These are phyloP conservation scores for Eupithecia exiguata DNA, from an alignment of 2,888 invertebrate genomes.

Conservation along the genomic window DNA sequence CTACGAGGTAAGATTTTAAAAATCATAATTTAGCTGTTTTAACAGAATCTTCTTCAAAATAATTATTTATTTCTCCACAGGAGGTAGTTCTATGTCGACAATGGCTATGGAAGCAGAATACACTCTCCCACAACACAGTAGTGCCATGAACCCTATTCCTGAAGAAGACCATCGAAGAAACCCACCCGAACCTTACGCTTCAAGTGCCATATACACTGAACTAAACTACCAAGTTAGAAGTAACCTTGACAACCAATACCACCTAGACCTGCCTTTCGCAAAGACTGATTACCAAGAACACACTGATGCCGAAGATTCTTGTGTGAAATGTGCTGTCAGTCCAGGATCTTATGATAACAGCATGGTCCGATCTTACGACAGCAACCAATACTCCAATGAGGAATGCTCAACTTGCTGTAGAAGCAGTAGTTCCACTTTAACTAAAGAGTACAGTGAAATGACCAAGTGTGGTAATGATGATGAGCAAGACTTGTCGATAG, in stretches of 20 bases:
- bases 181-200: conserved; percentile 89
- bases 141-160: conserved; percentile 65
- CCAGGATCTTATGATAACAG: conserved; percentile 83
- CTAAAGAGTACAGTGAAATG: conserved; percentile 81
- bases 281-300: conserved; percentile 67
- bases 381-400: conserved; percentile 79
- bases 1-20: conserved; percentile 62
- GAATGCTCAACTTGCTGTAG: conserved; percentile 80
- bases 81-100: conserved; percentile 71
- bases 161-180: conserved; percentile 69
- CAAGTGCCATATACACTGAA: conserved; percentile 86
- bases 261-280: conserved; percentile 29
- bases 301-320: conserved; percentile 81
- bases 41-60: background rate
- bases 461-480: conserved; percentile 77
- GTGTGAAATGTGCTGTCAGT: conserved; percentile 81
- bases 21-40: background rate
- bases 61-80: conserved; percentile 46
- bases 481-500: conserved; percentile 73
- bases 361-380: conserved; percentile 76
- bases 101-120: conserved; percentile 80
- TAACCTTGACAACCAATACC: conserved; percentile 21
- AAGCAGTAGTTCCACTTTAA: conserved; percentile 77
- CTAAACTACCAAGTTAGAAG: conserved; percentile 72
- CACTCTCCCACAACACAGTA: conserved; percentile 75